These are phyloP conservation scores for Pampusana beccarii DNA, from an alignment of 2,113 vertebrate genomes.

Conservation along the genomic window DNA sequence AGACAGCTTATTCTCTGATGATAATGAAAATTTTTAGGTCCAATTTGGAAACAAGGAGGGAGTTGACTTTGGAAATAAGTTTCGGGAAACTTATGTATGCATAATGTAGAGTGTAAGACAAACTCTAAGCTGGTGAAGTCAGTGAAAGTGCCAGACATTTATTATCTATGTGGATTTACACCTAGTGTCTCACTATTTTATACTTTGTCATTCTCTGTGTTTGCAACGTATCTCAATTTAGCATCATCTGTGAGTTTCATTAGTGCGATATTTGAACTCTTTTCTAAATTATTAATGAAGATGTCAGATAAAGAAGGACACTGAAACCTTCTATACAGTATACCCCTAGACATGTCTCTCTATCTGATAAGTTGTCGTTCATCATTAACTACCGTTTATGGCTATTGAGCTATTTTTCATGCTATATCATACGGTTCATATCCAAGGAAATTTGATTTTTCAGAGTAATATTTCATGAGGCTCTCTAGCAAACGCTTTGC, in stretches of 20 bases:
- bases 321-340: not conserved
- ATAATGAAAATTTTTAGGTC: not conserved
- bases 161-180: not conserved
- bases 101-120: not conserved
- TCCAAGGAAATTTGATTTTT: constrained; percentile 69
- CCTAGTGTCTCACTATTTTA: not conserved
- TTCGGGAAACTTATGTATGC: not conserved
- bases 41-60: not conserved
- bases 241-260: constrained; percentile 26
- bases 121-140: not conserved
- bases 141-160: not conserved
- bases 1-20: not conserved
- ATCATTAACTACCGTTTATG: constrained; percentile 67
- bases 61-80: not conserved
- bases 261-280: constrained; percentile 22
- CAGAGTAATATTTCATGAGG: constrained; percentile 35
- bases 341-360: not conserved
- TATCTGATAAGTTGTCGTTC: constrained; percentile 58
- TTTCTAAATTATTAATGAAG: constrained; percentile 62
- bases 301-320: constrained; percentile 35
- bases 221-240: constrained; percentile 9
- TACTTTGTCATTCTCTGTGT: not conserved
- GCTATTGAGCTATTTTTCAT: constrained; percentile 60
- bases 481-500: not conserved
- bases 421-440: not conserved